Percentiles rank a stretch among this genome's conserved stretches.
Conservation (phyloP, 1,140 invertebrate species). For the Ephestia elutella region DNA sequence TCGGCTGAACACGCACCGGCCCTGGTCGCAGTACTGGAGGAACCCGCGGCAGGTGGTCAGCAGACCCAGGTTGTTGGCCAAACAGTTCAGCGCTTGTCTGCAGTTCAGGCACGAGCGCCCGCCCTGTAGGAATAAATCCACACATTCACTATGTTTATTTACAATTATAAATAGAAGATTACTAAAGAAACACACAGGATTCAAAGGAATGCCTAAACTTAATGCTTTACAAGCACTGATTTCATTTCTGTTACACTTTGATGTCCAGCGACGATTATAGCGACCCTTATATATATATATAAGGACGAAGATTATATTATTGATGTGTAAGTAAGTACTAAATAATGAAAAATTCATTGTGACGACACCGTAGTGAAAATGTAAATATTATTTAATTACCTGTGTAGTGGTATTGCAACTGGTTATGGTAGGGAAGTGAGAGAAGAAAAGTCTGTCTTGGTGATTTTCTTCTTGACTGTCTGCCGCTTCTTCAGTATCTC, state of each 20-base stretch:
- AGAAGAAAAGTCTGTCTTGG: constrained; percentile 9
- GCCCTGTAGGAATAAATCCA: constrained; percentile 15
- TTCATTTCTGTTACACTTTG: no score
- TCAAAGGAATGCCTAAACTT: no score
- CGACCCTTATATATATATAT: no score
- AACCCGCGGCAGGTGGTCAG: constrained; percentile 14
- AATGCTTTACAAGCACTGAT: no score
- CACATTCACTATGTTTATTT: no score
- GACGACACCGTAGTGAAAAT: not conserved
- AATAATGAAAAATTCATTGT: no score
- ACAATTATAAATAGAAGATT: not conserved
- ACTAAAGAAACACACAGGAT: no score
- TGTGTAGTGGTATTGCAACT: constrained; percentile 21
- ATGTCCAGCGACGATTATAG: no score
- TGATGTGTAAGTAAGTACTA: no score
- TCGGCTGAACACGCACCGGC: constrained; percentile 17
- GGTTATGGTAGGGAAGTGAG: constrained; percentile 1
- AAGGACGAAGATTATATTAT: no score
- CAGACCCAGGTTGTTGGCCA: constrained; percentile 17
- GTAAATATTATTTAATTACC: constrained; percentile 16
- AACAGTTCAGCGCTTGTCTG: constrained; percentile 13
- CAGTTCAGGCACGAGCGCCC: constrained; percentile 19
- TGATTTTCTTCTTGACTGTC: not conserved
- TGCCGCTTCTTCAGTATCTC: not conserved
- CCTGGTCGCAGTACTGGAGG: constrained; percentile 25